phyloP scores from a whole-genome alignment of 2,888 invertebrate genomes.

The Synanthedon formicaeformis region DNA sequence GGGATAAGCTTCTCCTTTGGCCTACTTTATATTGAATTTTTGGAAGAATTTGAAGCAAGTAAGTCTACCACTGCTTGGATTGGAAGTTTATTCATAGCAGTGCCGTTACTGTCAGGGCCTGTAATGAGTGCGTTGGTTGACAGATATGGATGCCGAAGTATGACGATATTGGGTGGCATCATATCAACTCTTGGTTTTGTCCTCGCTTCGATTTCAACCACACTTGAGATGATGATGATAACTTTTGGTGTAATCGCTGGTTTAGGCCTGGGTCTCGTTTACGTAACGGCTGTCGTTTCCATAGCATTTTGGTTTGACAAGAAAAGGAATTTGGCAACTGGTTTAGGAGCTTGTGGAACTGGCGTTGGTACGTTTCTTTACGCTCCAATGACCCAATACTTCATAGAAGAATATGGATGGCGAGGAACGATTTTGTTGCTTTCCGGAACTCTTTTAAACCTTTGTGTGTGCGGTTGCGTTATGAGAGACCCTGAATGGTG shows the following conservation, averaged over 20 bases:
- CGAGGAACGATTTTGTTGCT: conserved; percentile 83
- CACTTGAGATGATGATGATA: conserved; percentile 83
- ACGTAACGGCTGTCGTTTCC: conserved; percentile 90
- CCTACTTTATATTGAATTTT: conserved; percentile 84
- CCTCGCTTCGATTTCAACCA: conserved; percentile 76
- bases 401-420: conserved; percentile 86
- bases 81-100: conserved; percentile 89
- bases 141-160: conserved; percentile 84
- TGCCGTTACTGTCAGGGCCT: conserved; percentile 87
- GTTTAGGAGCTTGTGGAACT: conserved; percentile 89
- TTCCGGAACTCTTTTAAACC: conserved; percentile 86
- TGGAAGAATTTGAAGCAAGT: conserved; percentile 82
- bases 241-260: conserved; percentile 90
- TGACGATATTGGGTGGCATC: conserved; percentile 81
- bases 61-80: conserved; percentile 91
- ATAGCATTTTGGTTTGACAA: conserved; percentile 95
- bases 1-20: conserved; percentile 96
- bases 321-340: conserved; percentile 86
- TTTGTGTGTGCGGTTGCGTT: conserved; percentile 86
- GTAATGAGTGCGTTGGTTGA: conserved; percentile 88
- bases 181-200: conserved; percentile 82
- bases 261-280: conserved; percentile 84
- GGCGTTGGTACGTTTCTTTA: conserved; percentile 91
- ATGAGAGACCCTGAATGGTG: conserved; percentile 93
- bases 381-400: conserved; percentile 85